Evolutionary conservation across 2,888 invertebrate species (phyloP).

Genomic region (Cheilosia pagana): DNA sequence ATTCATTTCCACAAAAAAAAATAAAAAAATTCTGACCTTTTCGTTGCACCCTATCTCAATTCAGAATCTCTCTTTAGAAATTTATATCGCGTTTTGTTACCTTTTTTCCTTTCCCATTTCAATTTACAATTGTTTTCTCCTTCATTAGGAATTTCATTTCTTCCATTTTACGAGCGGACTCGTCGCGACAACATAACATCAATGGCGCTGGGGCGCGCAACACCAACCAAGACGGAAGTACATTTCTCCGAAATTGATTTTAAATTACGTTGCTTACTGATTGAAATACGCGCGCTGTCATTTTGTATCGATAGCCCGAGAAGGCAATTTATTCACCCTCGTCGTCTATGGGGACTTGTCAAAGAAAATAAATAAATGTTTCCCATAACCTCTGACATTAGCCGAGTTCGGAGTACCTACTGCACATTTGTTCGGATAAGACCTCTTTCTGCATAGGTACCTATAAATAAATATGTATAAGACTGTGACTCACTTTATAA

Average conservation of each 20-base stretch:
- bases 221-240: slow-evolving; percentile 46
- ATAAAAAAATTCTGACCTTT: background rate
- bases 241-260: slow-evolving; percentile 57
- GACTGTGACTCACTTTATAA: too few species aligned
- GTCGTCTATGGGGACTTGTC: background rate
- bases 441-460: too few species aligned
- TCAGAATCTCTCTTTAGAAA: slow-evolving; percentile 12
- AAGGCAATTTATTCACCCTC: slow-evolving; percentile 54
- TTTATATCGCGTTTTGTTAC: slow-evolving; percentile 18
- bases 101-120: slow-evolving; percentile 19
- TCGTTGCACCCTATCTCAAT: slow-evolving; percentile 31
- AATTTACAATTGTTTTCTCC: slow-evolving; percentile 61
- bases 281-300: slow-evolving; percentile 51
- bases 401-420: too few species aligned
- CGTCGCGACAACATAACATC: slow-evolving; percentile 44
- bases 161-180: slow-evolving; percentile 49
- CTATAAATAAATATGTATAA: too few species aligned
- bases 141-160: slow-evolving; percentile 56
- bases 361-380: background rate
- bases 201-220: background rate
- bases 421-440: too few species aligned
- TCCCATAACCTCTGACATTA: slow-evolving; percentile 40
- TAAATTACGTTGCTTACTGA: slow-evolving; percentile 56
- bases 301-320: slow-evolving; percentile 21
- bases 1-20: too few species aligned